These are phyloP conservation scores for Tympanoctomys barrerae DNA, from an alignment of 2,797 vertebrate species.

Conservation along the genomic window DNA sequence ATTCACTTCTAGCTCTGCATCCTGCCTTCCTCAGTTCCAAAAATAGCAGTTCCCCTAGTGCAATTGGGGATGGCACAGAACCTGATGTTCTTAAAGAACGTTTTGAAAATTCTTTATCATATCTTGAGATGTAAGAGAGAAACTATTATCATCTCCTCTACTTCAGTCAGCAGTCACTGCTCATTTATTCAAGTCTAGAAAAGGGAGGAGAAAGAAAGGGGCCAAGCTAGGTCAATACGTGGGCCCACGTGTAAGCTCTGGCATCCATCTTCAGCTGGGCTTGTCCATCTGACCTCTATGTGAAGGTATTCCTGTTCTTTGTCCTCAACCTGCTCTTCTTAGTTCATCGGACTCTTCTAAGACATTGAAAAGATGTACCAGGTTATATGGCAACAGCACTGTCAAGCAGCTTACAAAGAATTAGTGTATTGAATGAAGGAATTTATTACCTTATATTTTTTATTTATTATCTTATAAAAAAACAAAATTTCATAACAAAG, in stretches of 20 bases:
- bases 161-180: neutral
- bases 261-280: neutral
- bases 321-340: neutral
- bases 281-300: neutral
- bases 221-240: neutral
- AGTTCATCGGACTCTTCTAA: neutral
- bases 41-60: neutral
- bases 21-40: neutral
- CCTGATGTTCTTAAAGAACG: neutral
- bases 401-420: neutral
- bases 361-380: neutral
- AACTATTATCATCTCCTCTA: neutral
- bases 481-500: neutral
- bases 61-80: neutral
- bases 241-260: neutral
- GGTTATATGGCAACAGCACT: accelerated
- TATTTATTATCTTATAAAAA: neutral
- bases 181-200: neutral
- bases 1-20: neutral
- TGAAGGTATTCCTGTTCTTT: neutral
- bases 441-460: neutral
- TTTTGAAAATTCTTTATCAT: neutral
- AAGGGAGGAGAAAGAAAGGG: neutral
- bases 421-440: neutral
- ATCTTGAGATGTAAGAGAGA: neutral